phyloP scores from a whole-genome alignment of 2,888 invertebrate genomes.

The Lacanobia wlatinum region DNA sequence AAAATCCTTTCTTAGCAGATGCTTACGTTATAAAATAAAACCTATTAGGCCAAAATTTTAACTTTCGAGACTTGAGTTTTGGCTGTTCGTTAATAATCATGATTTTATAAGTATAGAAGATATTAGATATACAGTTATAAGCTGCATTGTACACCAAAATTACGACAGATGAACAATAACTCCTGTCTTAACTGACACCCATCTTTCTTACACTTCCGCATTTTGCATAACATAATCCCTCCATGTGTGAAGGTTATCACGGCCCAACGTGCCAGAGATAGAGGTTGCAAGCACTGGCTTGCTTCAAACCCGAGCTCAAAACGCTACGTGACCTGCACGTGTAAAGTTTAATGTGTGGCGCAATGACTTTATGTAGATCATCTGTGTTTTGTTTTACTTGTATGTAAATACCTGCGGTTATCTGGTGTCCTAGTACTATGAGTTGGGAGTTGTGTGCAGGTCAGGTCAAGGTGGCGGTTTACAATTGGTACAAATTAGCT shows the following conservation, averaged over 20 bases:
- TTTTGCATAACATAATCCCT: slow-evolving; percentile 16
- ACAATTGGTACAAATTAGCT: too few species aligned
- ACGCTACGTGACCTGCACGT: slow-evolving; percentile 52
- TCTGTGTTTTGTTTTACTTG: slow-evolving; percentile 26
- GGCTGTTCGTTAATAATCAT: too few species aligned
- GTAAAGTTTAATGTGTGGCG: slow-evolving; percentile 38
- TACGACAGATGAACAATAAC: too few species aligned
- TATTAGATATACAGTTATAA: too few species aligned
- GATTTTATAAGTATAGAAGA: too few species aligned
- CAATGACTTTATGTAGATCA: slow-evolving; percentile 46
- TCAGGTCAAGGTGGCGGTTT: neutral
- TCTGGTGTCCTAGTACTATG: neutral
- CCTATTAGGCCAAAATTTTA: too few species aligned
- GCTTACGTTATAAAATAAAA: too few species aligned
- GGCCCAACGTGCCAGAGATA: slow-evolving; percentile 47
- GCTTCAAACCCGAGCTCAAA: slow-evolving; percentile 43
- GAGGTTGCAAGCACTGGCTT: slow-evolving; percentile 51
- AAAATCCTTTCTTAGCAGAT: too few species aligned
- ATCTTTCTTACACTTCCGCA: neutral
- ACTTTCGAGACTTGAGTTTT: too few species aligned
- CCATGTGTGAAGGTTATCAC: slow-evolving; percentile 48
- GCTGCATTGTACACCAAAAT: too few species aligned
- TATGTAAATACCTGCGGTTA: neutral
- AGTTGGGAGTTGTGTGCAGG: neutral
- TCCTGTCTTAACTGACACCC: too few species aligned